Evolutionary conservation across 1,140 invertebrate genomes (phyloP).

Genomic region (Diachasma alloeum): DNA sequence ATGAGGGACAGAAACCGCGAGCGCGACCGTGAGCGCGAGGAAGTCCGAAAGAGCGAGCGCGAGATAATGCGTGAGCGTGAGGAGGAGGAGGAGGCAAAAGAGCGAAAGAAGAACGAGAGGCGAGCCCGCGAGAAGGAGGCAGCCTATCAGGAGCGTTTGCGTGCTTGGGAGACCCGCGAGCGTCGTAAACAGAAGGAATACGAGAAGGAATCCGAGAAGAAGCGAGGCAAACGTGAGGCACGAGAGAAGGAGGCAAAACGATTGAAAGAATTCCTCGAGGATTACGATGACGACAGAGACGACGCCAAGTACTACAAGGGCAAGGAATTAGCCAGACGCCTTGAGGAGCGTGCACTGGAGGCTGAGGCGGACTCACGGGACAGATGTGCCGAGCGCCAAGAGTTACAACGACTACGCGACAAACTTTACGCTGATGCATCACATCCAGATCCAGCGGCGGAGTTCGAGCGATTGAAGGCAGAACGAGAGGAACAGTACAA

Average conservation of each 20-base stretch:
- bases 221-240: slow-evolving; percentile 84
- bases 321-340: slow-evolving; percentile 85
- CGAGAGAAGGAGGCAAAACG: slow-evolving; percentile 89
- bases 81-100: slow-evolving; percentile 89
- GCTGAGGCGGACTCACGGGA: slow-evolving; percentile 84
- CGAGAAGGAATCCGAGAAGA: slow-evolving; percentile 88
- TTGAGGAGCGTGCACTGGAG: slow-evolving; percentile 91
- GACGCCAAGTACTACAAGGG: slow-evolving; percentile 98
- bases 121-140: slow-evolving; percentile 92
- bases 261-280: slow-evolving; percentile 96
- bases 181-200: slow-evolving; percentile 92
- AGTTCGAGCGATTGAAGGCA: slow-evolving; percentile 79
- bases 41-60: slow-evolving; percentile 68
- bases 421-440: slow-evolving; percentile 84
- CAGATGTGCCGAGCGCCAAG: slow-evolving; percentile 85
- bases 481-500: slow-evolving; percentile 85
- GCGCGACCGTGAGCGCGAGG: slow-evolving; percentile 55
- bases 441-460: slow-evolving; percentile 79
- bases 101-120: slow-evolving; percentile 89
- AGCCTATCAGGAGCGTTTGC: slow-evolving; percentile 86
- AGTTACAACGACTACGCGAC: slow-evolving; percentile 87
- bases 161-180: slow-evolving; percentile 94
- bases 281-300: slow-evolving; percentile 97
- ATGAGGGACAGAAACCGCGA: slow-evolving; percentile 44
- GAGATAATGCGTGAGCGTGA: slow-evolving; percentile 80